A percentile compares a stretch with the other conserved stretches of the same genome.
Conservation (phyloP, 2,113 vertebrate species). For the Scartelaos histophorus region DNA sequence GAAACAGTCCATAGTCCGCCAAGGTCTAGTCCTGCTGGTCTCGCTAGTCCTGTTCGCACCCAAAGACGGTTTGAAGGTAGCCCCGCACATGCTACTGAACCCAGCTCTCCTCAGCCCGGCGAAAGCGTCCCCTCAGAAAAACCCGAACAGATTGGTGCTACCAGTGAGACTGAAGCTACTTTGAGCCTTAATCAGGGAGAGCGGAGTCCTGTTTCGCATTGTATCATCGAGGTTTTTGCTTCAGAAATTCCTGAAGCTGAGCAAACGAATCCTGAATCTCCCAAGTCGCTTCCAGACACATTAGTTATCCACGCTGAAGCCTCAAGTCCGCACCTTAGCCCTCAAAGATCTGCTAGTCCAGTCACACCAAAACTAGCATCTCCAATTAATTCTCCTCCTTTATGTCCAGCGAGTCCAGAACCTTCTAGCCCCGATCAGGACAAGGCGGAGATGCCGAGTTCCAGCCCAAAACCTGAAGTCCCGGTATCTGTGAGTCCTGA, state of each 20-base stretch:
- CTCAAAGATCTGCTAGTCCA: not conserved
- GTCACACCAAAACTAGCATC: not conserved
- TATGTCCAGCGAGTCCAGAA: conserved; percentile 13
- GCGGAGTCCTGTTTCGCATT: conserved; percentile 6
- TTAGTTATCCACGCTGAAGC: not conserved
- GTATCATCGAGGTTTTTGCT: not conserved
- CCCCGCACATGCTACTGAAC: conserved; percentile 32
- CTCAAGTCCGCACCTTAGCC: not conserved
- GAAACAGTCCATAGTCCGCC: conserved; percentile 21
- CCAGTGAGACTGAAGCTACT: conserved; percentile 20
- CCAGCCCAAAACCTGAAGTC: not conserved
- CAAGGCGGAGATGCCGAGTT: conserved; percentile 25
- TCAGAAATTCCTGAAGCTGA: not conserved
- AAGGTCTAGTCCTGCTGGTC: conserved; percentile 60
- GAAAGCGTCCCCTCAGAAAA: conserved; percentile 11
- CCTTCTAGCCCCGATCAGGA: conserved; percentile 39
- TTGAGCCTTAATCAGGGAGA: not conserved
- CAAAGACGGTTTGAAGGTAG: conserved; percentile 28
- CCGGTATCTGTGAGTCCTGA: conserved; percentile 6
- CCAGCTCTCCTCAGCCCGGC: conserved; percentile 33
- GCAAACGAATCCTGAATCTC: not conserved
- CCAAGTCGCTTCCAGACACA: not conserved
- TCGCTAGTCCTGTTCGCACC: conserved; percentile 50
- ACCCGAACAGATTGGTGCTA: not conserved
- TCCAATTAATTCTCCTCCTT: not conserved